Evolutionary conservation across 2,113 vertebrate species (phyloP), one percentile per base, ranked within the genome.

Genomic region (Cercocebus atys): DNA sequence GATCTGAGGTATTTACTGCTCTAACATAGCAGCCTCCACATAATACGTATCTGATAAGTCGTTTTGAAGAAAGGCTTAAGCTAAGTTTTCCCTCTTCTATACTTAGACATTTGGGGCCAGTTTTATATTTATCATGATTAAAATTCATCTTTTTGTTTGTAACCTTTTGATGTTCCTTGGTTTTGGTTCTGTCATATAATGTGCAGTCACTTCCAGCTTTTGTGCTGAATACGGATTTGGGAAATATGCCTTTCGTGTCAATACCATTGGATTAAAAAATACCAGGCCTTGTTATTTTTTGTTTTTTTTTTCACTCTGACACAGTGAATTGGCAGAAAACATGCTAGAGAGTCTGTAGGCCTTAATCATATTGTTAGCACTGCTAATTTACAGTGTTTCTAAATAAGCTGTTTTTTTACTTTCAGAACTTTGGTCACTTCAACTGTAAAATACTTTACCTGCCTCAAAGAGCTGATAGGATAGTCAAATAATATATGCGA

Each of bases 191-290:
- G 78, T 96, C 64, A 70, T 97, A 88, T 81, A 16, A 30, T n/a
- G 25, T 92, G 43, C 75, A 88, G 1, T 92, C 55, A 81, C 75
- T 96, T 89, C 35, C 17, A 93, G 70, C 57, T 84, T 94, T 93
- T 80, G 43, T 84, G 8, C 90, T 84, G 76, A 94, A 94, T 85
- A 85, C 81, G 88, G 35, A 97, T 95, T 68, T 94, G 80, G 61
- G 43, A 59, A 76, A 3, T 78, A 52, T 66, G 64, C 22, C 50
- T 93, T 79, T 75, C 81, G 22, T 85, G 10, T 94, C 64, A 70
- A 2, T 85, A 78, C 43, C 27, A 10, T 13, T 93, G 57, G 87
- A 80, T 93, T 73, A 86, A 85, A 92, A 93, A 78, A 61, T 59
- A 68, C 40, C 30, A 61, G 64, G 61, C 18, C 18, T 70, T 61